Evolutionary conservation across 2,888 invertebrate species (phyloP), one percentile per base, ranked within the genome.

Genomic region (Baccha elongata): DNA sequence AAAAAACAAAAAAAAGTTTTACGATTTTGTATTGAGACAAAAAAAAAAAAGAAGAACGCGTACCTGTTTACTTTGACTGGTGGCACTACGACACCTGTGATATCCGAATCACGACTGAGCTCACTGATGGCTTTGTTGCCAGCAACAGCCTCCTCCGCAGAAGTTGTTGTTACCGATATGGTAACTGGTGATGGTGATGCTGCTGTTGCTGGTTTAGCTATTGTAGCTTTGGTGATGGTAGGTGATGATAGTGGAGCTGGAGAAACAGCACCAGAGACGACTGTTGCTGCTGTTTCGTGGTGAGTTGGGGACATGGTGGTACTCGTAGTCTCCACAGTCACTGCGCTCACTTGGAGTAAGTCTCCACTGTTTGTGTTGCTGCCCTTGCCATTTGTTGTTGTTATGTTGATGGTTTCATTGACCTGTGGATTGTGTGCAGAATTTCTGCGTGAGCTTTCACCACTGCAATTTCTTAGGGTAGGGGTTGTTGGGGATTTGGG

Each of bases 91-190:
- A 88, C 88, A 87, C 88, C 89, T 89, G 89, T 88, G 88, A 87
- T 87, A 88, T 88, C 88, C 89, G 89, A 89, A 87, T 88, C 89
- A 89, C 90, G 88, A 89, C 89, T 89, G 88, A 88, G 86, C 84
- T 86, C 86, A 76, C 78, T 84, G 84, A 84, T 87, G 86, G 86
- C 76, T 85, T 85, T 86, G 86, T 86, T 86, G 87, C 86, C 85
- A 86, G 86, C 86, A 86, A 86, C 86, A 85, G 85, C 85, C 81
- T 84, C 78, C 71, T 72, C 84, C 69, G 64, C 71, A 68, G 68
- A 52, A 67, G 81, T 73, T 79, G 78, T 67, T 69, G 80, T 84
- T 50, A 80, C 84, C 84, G 84, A 84, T 65, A 84, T 84, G 84
- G 84, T 71, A 75, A 72, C 60, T 71, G 50, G 58, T 58, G 72